Percentiles rank a stretch among this genome's conserved stretches.
phyloP scores from a whole-genome alignment of 2,113 vertebrate genomes.

The Xenus cinereus region DNA sequence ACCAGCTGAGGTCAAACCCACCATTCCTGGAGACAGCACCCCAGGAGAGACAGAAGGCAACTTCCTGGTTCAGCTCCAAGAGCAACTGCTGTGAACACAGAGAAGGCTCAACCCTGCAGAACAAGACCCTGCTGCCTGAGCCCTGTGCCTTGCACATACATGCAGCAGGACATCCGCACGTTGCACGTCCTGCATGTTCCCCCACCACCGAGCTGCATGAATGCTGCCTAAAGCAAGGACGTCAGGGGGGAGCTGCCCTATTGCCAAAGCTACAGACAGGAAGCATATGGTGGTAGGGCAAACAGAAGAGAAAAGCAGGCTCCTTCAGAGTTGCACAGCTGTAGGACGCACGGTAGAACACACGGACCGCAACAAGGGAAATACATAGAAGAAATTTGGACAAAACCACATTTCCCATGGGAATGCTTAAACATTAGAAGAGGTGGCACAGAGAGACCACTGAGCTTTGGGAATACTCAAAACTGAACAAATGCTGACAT shows the following conservation, averaged over 20 bases:
- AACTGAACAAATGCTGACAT: background rate
- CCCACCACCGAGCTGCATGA: background rate
- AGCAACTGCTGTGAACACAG: background rate
- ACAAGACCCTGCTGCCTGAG: background rate
- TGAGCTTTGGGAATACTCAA: background rate
- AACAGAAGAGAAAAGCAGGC: background rate
- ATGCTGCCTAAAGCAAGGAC: background rate
- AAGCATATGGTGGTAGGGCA: accelerated
- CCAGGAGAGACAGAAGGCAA: background rate
- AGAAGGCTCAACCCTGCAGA: background rate
- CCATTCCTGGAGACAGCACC: background rate
- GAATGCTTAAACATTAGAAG: background rate
- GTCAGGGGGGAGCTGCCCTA: background rate
- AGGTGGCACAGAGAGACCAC: background rate
- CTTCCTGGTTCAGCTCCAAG: background rate
- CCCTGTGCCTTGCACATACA: background rate
- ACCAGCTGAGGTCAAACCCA: background rate
- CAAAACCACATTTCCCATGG: background rate
- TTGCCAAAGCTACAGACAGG: background rate
- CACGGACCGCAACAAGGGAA: background rate
- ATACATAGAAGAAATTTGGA: background rate
- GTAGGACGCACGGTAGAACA: accelerated
- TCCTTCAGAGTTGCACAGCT: background rate
- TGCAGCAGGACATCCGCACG: background rate
- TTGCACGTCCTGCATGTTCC: too few relatives aligned